Evolutionary conservation across 2,888 invertebrate genomes (phyloP), one percentile per base, ranked within the genome.

Genomic region (Esperia sulphurella): DNA sequence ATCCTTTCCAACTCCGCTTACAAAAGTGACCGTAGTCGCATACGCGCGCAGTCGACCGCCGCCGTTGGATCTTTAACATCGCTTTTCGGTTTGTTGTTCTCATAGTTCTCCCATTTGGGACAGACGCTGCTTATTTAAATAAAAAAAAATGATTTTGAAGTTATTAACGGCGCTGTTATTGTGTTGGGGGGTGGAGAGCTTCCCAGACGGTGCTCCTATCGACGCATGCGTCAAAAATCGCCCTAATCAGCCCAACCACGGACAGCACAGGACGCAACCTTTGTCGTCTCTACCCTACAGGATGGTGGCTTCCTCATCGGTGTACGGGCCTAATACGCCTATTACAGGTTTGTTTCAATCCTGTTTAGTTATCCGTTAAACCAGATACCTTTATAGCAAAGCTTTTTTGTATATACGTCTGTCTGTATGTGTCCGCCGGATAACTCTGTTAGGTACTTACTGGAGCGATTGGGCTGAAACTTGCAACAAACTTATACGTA

Each of bases 201-300:
- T 95, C 70, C 95, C 95, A n/a, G 95, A 95, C 64, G 95, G 95
- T 1, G 95, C 94, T 1, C 95, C 95, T 0, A 92, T 95, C 29
- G 95, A 95, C 69, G 93, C 94, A 31, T 95, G 95, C 71, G 95
- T 95, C 3, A 95, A 94, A 72, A 91, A 93, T 28, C 90, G 93
- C 40, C 92, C 93, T 1, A 95, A 95, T 79, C 92, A 93, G 66
- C 95, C 95, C 0, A 94, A 95, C 73, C 95, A 95, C 61, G 94
- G 95, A 1, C 93, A 94, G 63, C 93, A 94, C 8, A 84, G 93
- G 52, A 88, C 94, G 0, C 94, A 94, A 68, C 90, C 94, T 0
- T 69, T 89, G 29, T 81, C 91, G 10, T 91, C 91, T 1, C 91
- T 92, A 60, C 95, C 95, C 6, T 95, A 93, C 70, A 91, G 92